Base-by-base conservation (phyloP, 2,113 vertebrate genomes). In the Plecotus auritus region DNA sequence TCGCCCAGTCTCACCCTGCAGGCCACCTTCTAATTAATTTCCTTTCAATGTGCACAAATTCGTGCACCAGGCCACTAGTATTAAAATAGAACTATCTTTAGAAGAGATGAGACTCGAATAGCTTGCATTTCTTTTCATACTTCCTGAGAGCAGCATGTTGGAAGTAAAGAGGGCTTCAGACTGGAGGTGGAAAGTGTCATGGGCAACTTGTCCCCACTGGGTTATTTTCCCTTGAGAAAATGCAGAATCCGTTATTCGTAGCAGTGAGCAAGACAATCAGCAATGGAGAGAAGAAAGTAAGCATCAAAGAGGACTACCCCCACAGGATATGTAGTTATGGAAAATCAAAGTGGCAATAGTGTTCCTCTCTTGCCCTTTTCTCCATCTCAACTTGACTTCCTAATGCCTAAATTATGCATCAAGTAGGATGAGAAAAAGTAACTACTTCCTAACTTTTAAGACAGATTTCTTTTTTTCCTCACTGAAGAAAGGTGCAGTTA, bases 391-490 rank as follows among this genome's bases (percentile, higher is more conserved):
- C 9, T 47, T 82, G 47, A 17, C 26, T 35, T 22, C 6, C 35
- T 72, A 92, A 78, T 49, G 18, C 11, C n/a, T 45, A 22, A 5
- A 32, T 45, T 23, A 22, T 69, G 20, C 12, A 87, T 49, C 28
- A 18, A 16, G 23, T 2, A 2, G 9, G 18, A 67, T 73, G 56
- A 72, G 30, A 64, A 22, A 67, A 93, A 67, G 6, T 13, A 76
- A 83, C 5, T 49, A 32, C 54, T 78, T 28, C 26, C 37, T 82
- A 72, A 54, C 91, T 59, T 91, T 83, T 72, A 84, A 70, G 17
- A 64, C 1, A 69, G 35, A 35, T 86, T 95, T 61, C 20, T 61
- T 61, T 61, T 61, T 61, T 95, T 61, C 56, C 64, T 89, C 22
- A 73, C 1, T 84, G 67, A 74, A 88, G 37, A 40, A 93, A 61